Evolutionary conservation across 2,797 vertebrate species (phyloP), one percentile per base, ranked within the genome.

Genomic region (Ibycter americanus): DNA sequence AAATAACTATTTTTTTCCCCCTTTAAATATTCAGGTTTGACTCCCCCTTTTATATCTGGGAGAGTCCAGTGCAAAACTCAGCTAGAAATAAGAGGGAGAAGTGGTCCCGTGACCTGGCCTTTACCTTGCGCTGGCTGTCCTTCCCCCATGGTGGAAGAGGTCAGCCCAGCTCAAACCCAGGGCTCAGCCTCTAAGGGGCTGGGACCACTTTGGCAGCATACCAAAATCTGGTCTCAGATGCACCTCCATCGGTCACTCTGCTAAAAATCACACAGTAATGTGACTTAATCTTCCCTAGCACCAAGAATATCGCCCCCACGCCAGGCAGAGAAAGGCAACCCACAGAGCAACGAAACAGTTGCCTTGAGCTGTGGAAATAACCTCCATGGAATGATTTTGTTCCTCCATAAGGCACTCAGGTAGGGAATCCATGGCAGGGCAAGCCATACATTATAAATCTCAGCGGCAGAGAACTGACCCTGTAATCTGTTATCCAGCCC

Each of bases 201-300:
- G 31, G 4, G 9, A n/a, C 34, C 31, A 9, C 34, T 93, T 25
- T n/a, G 23, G 22, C n/a, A 59, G 63, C 2, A 22, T 17, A 31
- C 14, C 32, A 42, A 65, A 62, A 65, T 32, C 46, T 31, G 12
- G 17, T 78, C 42, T 84, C 51, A 54, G 44, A 58, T 34, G 42
- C 12, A 81, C 17, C 38, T 47, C 3, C 12, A 26, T 17, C 0
- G 0, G 54, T 58, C 17, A 26, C 15, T 55, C 42, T 3, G 4
- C 19, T 61, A 58, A 94, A 88, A 94, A 83, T n/a, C 40, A n/a
- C 22, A 32, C 3, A 56, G 31, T 15, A 52, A 76, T 5, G 9
- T 29, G 40, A 55, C 12, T 73, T 83, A 44, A 44, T 65, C 14
- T 66, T 72, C 62, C 22, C 16, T 21, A 67, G 16, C 18, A 70